Evolutionary conservation across 1,140 invertebrate genomes (phyloP), one percentile per base, ranked within the genome.

Genomic region (Drosophila serrata): DNA sequence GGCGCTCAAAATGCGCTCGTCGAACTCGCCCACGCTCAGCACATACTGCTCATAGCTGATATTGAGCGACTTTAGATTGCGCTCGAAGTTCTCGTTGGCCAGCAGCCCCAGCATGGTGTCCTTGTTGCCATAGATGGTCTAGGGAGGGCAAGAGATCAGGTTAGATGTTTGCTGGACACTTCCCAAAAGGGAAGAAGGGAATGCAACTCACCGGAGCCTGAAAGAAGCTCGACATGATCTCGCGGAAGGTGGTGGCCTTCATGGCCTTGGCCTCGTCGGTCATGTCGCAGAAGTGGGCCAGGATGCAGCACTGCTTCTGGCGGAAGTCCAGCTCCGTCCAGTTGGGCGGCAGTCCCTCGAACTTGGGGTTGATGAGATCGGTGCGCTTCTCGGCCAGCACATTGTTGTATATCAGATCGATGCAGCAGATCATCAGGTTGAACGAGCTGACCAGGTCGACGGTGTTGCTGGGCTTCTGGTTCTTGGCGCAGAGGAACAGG

Each of bases 381-480:
- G 95, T 96, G 57, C 97, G 94, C 79, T 96, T 95, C 49, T 96
- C 95, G 79, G 97, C 93, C 43, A 98, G 93, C 62, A 96, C 96
- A 94, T 99, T 99, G 61, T 94, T 95, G 93, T 96, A 99, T 51
- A 99, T 95, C 90, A 98, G 95, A 94, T 99, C 98, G 79, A 98
- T 95, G 92, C 97, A 98, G 63, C 97, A 97, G 35, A 99, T 93
- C 22, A 99, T 94, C 11, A 99, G 93, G 93, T 99, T 98, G 91
- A 98, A 98, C 48, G 98, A 99, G 92, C 98, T 98, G 1, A 99
- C 98, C 69, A 99, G 93, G 94, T 99, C 98, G 93, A 98, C 96
- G 55, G 97, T 96, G 48, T 97, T 96, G 53, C 95, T 95, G 46
- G 96, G 94, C 82, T 97, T 95, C 81, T 96, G 95, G 63, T 96